phyloP scores from a whole-genome alignment of 2,797 vertebrate genomes.

The Helicolenus hilgendorfi region DNA sequence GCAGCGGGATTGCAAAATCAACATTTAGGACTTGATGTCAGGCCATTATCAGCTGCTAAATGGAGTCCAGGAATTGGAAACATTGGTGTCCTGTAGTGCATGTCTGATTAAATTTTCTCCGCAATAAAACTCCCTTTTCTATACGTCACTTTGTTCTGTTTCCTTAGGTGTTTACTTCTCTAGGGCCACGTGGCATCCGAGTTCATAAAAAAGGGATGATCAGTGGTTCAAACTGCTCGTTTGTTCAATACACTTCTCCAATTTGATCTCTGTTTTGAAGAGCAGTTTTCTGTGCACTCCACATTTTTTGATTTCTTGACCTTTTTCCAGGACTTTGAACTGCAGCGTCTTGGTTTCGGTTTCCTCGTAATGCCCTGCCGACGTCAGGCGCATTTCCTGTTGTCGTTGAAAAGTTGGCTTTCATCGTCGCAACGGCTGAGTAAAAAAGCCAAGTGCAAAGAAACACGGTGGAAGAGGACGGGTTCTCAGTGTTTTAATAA shows the following conservation, averaged over 20 bases:
- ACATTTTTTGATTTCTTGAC: slow-evolving; percentile 14
- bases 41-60: background rate
- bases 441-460: background rate
- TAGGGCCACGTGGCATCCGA: background rate
- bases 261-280: background rate
- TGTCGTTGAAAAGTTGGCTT: background rate
- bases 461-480: background rate
- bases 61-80: background rate
- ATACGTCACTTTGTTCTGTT: background rate
- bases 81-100: background rate
- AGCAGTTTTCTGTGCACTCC: background rate
- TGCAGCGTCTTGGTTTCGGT: background rate
- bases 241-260: background rate
- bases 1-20: slow-evolving; percentile 1
- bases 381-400: background rate
- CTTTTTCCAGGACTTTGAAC: background rate
- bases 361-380: background rate
- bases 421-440: background rate
- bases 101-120: background rate
- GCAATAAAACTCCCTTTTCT: background rate
- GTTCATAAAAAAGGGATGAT: background rate
- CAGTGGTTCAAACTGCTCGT: background rate
- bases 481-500: slow-evolving; percentile 39
- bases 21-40: slow-evolving; percentile 21
- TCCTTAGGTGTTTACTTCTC: background rate